Conservation (phyloP, 2,113 vertebrate species). For the Calidris pugnax region DNA sequence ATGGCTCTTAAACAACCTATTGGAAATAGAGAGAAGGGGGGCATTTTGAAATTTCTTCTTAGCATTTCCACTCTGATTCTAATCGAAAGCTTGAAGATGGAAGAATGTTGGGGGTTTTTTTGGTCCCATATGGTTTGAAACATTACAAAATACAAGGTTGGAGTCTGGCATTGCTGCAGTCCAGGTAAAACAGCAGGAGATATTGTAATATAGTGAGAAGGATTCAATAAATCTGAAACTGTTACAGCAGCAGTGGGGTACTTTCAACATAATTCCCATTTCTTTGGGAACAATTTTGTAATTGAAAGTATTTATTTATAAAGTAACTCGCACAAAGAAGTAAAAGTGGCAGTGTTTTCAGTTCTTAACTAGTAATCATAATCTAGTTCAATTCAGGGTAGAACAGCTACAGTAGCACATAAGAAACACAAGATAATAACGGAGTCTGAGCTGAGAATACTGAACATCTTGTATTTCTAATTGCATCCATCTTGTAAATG, state of each 20-base stretch:
- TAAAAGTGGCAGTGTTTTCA: conserved; percentile 47
- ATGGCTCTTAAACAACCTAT: not conserved
- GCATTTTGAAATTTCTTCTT: not conserved
- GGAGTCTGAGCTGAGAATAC: conserved; percentile 12
- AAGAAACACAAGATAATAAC: conserved; percentile 37
- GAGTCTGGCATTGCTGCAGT: conserved; percentile 33
- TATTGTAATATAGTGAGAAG: conserved; percentile 35
- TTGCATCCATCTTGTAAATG: conserved; percentile 24
- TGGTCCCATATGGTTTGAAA: conserved; percentile 25
- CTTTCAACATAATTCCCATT: conserved; percentile 56
- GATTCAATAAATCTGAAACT: conserved; percentile 57
- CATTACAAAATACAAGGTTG: not conserved
- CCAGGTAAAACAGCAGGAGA: conserved; percentile 67
- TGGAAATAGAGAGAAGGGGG: not conserved
- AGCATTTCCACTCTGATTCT: not conserved
- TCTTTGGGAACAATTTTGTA: conserved; percentile 66
- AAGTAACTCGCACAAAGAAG: conserved; percentile 43
- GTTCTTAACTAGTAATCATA: conserved; percentile 66
- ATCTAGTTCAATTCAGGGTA: conserved; percentile 49
- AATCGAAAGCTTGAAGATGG: not conserved
- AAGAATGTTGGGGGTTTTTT: not conserved
- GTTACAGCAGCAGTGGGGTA: conserved; percentile 44
- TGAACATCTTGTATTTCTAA: conserved; percentile 56
- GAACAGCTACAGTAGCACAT: not conserved
- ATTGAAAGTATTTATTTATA: conserved; percentile 69